Base-by-base conservation (phyloP, 2,797 vertebrate species). In the Sylvia borin region DNA sequence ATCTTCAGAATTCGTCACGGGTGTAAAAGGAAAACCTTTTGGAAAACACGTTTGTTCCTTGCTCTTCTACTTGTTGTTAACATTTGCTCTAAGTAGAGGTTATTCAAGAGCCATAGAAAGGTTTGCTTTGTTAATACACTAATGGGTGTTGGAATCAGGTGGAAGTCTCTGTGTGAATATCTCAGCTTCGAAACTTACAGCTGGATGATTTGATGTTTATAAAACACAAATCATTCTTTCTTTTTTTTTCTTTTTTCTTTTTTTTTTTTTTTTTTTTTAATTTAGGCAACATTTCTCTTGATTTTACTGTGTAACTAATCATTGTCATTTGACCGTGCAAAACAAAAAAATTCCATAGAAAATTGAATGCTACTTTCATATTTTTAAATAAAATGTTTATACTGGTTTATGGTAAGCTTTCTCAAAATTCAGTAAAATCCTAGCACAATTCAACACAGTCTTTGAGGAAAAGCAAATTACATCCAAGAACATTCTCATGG, bases 401-500 rank as follows among this genome's bases (percentile, higher is more conserved):
- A 54, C 7, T 26, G 19, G 9, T 65, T 85, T 88, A 60, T 40
- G 17, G n/a, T 81, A 55, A 92, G 77, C 25, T 90, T 86, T 57
- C 24, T 73, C 81, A 92, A 93, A 77, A 86, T 78, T 75, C 20
- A 53, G 16, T 88, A 78, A 85, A 36, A 84, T 67, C 92, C 60
- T 94, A 67, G 6, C 34, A 78, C 66, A 91, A 60, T 89, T 90
- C 77, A 85, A 26, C 43, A 50, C 31, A 82, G 47, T 29, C 48
- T 92, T 47, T 53, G 29, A 95, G 55, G 54, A 93, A 51, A 82
- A 87, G 24, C 51, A 90, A 61, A 75, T 95, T 79, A 75, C 38
- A 88, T 70, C 81, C 77, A 60, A 85, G 83, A 64, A 74, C 88
- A 72, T 81, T 96, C 90, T 88, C 85, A 54, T 10, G 80, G 68